Base-by-base conservation (phyloP, 2,113 vertebrate species). In the Thymallus thymallus region DNA sequence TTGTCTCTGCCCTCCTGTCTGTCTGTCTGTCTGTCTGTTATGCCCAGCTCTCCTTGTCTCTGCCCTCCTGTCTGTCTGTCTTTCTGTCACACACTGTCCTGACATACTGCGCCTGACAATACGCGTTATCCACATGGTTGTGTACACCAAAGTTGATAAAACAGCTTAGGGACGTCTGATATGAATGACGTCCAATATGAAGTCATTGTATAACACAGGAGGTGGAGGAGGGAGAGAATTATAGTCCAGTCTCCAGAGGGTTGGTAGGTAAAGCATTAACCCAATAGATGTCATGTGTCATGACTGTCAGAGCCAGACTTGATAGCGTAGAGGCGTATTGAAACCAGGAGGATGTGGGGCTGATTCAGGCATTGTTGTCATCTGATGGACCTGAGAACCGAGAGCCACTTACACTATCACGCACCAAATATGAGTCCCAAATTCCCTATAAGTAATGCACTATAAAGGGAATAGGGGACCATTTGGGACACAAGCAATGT, bases 21-120 rank as follows among this genome's bases (percentile, higher is more conserved):
- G n/a, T n/a, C n/a, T n/a, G n/a, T n/a, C n/a, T n/a, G n/a, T n/a
- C n/a, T n/a, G n/a, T n/a, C n/a, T n/a, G n/a, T n/a, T n/a, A n/a
- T n/a, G n/a, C n/a, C n/a, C n/a, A n/a, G n/a, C n/a, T n/a, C n/a
- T n/a, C n/a, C n/a, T n/a, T n/a, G n/a, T n/a, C n/a, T n/a, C n/a
- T n/a, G n/a, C n/a, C n/a, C n/a, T n/a, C n/a, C n/a, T n/a, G n/a
- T n/a, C n/a, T n/a, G n/a, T n/a, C n/a, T n/a, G n/a, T n/a, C n/a
- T n/a, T n/a, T 16, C 46, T 51, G 46, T 51, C 16, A 1, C 35
- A 80, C 89, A 84, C 86, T 0, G 91, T 41, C 35, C 2, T 92
- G 93, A 95, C 92, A 94, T 90, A 93, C 91, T 94, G 92, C 86
- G 87, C 78, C 88, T 91, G 92, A 93, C 91, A 93, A 90, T 89